Percentiles rank a stretch among this genome's conserved stretches.
Conservation (phyloP, 2,113 vertebrate genomes). For the Bos indicus region DNA sequence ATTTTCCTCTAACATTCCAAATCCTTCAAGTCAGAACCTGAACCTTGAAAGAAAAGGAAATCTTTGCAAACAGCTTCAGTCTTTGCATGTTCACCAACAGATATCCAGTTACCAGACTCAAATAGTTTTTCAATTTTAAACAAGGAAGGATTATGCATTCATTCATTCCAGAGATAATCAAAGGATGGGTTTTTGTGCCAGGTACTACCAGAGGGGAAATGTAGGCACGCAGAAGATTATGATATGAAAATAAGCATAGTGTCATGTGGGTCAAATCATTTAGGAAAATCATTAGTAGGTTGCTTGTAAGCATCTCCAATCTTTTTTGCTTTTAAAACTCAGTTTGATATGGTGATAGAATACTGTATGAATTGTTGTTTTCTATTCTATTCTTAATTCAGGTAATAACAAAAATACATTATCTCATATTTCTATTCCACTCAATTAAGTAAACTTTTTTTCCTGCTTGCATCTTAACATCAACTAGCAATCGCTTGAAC, state of each 20-base stretch:
- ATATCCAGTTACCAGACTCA: background rate
- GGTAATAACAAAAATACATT: background rate
- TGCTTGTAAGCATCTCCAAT: background rate
- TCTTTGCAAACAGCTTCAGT: constrained; percentile 25
- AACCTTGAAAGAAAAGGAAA: background rate
- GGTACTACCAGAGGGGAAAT: background rate
- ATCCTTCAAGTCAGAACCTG: constrained; percentile 37
- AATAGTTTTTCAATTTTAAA: background rate
- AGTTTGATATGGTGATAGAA: background rate
- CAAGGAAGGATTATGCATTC: background rate
- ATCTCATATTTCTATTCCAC: background rate
- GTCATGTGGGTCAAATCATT: background rate
- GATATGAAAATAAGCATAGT: background rate
- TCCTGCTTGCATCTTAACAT: background rate
- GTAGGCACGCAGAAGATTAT: background rate
- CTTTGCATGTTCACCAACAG: background rate
- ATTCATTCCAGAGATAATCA: background rate
- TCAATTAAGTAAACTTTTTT: background rate
- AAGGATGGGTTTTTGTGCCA: background rate
- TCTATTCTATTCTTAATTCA: background rate
- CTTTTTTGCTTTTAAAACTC: constrained; percentile 7
- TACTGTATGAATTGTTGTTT: background rate
- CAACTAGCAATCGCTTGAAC: background rate
- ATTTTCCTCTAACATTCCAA: constrained; percentile 27
- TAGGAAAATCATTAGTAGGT: background rate